These are phyloP conservation scores for Anolis sagrei DNA, from an alignment of 2,113 vertebrate genomes.

Conservation along the genomic window DNA sequence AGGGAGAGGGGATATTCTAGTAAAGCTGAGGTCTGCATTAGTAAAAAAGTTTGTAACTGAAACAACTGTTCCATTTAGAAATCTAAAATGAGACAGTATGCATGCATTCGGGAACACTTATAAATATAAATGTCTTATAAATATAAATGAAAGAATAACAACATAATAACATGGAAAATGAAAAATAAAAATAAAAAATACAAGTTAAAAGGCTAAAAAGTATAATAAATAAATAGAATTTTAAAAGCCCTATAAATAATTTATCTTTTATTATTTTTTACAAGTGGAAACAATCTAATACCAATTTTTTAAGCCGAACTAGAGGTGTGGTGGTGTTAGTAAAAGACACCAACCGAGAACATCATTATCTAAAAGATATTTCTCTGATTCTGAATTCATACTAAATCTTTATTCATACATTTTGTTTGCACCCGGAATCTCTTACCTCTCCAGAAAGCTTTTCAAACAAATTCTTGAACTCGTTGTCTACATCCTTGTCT, in stretches of 20 bases:
- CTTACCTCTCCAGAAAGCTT: slow-evolving; percentile 84
- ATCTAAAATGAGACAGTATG: background rate
- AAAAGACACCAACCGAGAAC: slow-evolving; percentile 40
- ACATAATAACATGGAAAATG: too few relatives aligned
- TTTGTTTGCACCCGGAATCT: background rate
- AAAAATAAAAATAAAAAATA: too few relatives aligned
- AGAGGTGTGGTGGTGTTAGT: slow-evolving; percentile 35
- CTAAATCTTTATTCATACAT: slow-evolving; percentile 7
- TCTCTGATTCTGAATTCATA: slow-evolving; percentile 15
- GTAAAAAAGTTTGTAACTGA: background rate
- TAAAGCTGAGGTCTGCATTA: background rate
- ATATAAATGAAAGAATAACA: too few relatives aligned
- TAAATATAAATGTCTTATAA: too few relatives aligned
- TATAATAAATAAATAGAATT: background rate
- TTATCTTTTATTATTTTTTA: background rate
- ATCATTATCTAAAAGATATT: slow-evolving; percentile 41
- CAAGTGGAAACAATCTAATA: background rate
- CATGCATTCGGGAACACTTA: background rate
- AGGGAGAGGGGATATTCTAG: background rate
- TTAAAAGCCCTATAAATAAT: background rate
- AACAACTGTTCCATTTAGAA: background rate
- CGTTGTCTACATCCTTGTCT: slow-evolving; percentile 71
- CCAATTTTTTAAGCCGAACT: slow-evolving; percentile 36
- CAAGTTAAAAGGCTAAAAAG: background rate
- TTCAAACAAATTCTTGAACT: slow-evolving; percentile 80